Evolutionary conservation across 2,797 vertebrate genomes (phyloP).

Genomic region (Morus bassanus): DNA sequence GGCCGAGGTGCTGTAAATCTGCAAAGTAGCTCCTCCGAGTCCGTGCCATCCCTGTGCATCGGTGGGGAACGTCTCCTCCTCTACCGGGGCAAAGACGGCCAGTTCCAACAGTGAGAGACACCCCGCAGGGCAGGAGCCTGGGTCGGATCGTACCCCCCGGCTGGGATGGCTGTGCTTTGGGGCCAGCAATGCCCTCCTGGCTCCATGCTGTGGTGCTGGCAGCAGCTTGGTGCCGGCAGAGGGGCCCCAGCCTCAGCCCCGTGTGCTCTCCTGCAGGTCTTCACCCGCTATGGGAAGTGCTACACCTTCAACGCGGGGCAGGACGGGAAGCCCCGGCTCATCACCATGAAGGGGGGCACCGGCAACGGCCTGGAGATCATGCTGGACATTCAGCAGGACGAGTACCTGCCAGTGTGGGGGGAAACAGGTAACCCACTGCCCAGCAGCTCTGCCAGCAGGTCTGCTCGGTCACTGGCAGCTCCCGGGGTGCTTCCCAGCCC

Average conservation of each 20-base stretch:
- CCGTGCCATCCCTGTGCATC: neutral
- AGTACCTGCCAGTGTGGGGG: slow-evolving; percentile 97
- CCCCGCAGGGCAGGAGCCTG: fast-evolving
- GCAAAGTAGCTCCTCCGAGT: fast-evolving
- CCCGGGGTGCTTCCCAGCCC: neutral
- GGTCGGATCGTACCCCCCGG: fast-evolving
- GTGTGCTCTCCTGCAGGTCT: neutral
- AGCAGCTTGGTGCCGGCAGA: neutral
- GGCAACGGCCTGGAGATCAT: slow-evolving; percentile 98
- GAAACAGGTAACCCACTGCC: slow-evolving; percentile 84
- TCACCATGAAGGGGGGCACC: slow-evolving; percentile 95
- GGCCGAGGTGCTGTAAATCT: neutral
- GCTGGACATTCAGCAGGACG: slow-evolving; percentile 98
- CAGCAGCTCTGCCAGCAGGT: neutral
- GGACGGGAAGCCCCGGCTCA: slow-evolving; percentile 85
- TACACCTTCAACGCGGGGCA: slow-evolving; percentile 97
- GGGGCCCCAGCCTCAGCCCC: neutral
- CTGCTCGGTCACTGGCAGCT: neutral
- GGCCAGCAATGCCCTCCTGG: neutral
- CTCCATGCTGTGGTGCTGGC: fast-evolving
- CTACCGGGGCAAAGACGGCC: fast-evolving
- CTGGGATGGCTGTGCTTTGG: neutral
- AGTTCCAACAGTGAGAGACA: neutral
- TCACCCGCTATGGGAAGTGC: slow-evolving; percentile 95
- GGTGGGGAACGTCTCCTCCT: neutral